phyloP scores from a whole-genome alignment of 37 sponge, comb jelly and placozoan species.

The Hexactinellida sp. region DNA sequence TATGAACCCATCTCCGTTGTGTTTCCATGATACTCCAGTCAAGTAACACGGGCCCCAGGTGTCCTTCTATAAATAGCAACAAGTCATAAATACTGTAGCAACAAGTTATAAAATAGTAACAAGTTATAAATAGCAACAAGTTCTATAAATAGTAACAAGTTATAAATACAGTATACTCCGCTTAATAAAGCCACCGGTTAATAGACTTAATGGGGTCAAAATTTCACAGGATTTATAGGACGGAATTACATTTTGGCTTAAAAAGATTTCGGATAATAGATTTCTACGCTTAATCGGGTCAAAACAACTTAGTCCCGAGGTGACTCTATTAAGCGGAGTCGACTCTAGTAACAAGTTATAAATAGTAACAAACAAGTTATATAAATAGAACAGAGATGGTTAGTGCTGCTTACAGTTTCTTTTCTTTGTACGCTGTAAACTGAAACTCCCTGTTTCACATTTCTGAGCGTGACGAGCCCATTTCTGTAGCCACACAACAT shows the following conservation, averaged over 20 bases:
- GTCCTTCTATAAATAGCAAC: not conserved
- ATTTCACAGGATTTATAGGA: no score
- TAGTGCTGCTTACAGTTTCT: not conserved
- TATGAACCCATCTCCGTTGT: not conserved
- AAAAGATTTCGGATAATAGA: not conserved
- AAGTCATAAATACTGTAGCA: no score
- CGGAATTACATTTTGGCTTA: no score
- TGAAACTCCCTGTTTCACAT: not conserved
- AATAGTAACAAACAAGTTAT: no score
- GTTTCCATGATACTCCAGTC: not conserved
- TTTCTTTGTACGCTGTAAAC: not conserved
- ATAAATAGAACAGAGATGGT: no score
- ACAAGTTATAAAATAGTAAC: no score
- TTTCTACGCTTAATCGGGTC: not conserved
- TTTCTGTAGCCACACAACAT: constrained; percentile 9
- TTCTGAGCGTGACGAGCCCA: not conserved
- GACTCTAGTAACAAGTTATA: not conserved
- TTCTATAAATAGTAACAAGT: no score
- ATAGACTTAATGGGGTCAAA: no score
- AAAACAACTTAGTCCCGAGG: not conserved
- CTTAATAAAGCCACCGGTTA: no score
- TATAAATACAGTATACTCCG: no score
- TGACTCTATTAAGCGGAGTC: not conserved
- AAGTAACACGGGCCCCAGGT: not conserved
- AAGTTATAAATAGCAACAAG: no score